Conservation (phyloP, 2,888 invertebrate genomes). For the Cheiracanthium punctorium region DNA sequence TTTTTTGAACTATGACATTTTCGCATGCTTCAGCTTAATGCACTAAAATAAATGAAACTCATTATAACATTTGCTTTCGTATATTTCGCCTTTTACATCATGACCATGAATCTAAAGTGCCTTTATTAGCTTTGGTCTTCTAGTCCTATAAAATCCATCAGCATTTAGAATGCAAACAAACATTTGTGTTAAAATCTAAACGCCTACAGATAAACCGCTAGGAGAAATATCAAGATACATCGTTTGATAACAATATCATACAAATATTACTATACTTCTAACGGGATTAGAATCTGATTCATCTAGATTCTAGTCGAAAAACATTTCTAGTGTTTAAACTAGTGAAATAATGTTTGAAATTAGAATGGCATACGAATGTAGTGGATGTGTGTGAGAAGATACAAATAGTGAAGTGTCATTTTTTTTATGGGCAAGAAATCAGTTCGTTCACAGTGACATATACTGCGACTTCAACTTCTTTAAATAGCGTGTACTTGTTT, state of each 20-base stretch:
- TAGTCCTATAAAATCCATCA: too few relatives aligned
- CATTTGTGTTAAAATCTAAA: too few relatives aligned
- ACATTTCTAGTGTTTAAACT: neutral
- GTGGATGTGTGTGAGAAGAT: conserved; percentile 13
- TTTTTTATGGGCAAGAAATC: conserved; percentile 42
- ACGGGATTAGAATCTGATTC: neutral
- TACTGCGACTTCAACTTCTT: conserved; percentile 51
- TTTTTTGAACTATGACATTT: too few relatives aligned
- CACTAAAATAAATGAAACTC: too few relatives aligned
- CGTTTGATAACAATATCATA: too few relatives aligned
- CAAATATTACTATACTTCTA: neutral
- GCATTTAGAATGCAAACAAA: too few relatives aligned
- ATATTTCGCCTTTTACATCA: too few relatives aligned
- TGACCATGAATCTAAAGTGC: too few relatives aligned
- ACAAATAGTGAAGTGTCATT: conserved; percentile 1
- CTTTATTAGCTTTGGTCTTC: too few relatives aligned
- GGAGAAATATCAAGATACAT: too few relatives aligned
- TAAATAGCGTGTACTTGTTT: conserved; percentile 42
- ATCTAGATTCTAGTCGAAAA: neutral
- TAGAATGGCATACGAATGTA: conserved; percentile 12
- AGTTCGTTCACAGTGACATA: conserved; percentile 35
- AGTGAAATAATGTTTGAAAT: conserved; percentile 15
- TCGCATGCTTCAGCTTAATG: too few relatives aligned
- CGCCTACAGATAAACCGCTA: neutral
- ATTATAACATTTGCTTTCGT: too few relatives aligned